Evolutionary conservation across 2,797 vertebrate genomes (phyloP), one percentile per base, ranked within the genome.

Genomic region (Pempheris klunzingeri): DNA sequence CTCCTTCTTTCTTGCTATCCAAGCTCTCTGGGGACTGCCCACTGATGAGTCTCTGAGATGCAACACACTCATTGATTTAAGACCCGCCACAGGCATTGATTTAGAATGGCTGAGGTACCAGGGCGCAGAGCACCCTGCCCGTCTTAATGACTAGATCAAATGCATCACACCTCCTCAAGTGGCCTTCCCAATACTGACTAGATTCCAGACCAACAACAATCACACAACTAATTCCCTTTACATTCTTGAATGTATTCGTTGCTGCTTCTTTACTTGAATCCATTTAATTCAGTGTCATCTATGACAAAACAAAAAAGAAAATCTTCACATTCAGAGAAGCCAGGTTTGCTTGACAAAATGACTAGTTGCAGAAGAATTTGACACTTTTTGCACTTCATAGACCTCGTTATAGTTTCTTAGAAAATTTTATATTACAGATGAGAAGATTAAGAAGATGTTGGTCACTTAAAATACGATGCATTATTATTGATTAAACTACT

Each of bases 31-130:
- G 94, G 91, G 92, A 89, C 85, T 78, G 80, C 66, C 88, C 81
- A 76, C 88, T 93, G 94, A 95, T 93, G 93, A 95, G 92, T 81
- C 87, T 88, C 92, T 72, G 88, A 90, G 92, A 94, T 93, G 92
- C 92, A 93, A 89, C 91, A 89, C 88, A 62, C 86, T 90, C 89
- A 94, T 93, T 93, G 94, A 95, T 95, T 95, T 91, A 92, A 89
- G 88, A 90, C 80, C 84, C 71, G 83, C 91, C 90, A 91, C 91
- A 92, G 88, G 87, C 92, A 95, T 94, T 92, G 94, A 96, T 95
- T 92, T 82, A 88, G 92, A 90, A 93, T 83, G 90, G 90, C 93
- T 82, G 88, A 92, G 92, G 88, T 91, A 92, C 74, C 90, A 80
- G 62, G 46, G 90, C 75, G 47, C 89, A 73, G 69, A 79, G 89